Evolutionary conservation across 2,113 vertebrate species (phyloP).

Genomic region (Pao palembangensis): DNA sequence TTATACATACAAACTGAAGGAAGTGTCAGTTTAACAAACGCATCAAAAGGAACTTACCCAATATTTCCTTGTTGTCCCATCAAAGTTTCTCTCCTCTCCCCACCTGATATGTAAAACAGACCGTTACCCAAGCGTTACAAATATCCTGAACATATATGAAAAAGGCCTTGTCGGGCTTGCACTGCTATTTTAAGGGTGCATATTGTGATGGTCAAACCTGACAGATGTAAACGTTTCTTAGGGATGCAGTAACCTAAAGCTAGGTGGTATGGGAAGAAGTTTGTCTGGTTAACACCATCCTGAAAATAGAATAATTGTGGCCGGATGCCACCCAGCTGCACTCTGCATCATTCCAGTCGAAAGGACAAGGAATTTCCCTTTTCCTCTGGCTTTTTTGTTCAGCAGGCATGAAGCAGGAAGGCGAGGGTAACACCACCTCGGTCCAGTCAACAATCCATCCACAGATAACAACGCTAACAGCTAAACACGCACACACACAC

Average conservation of each 20-base stretch:
- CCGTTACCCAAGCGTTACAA: constrained; percentile 4
- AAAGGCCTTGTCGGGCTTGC: constrained; percentile 9
- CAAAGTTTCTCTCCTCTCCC: constrained; percentile 83
- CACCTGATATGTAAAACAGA: constrained; percentile 76
- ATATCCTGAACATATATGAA: not conserved
- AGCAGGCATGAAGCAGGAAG: constrained; percentile 41
- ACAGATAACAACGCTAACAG: constrained; percentile 1
- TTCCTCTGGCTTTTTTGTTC: constrained; percentile 36
- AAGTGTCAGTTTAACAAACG: not conserved
- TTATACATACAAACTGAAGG: not conserved
- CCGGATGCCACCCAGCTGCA: constrained; percentile 12
- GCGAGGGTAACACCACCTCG: constrained; percentile 31
- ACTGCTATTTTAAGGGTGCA: constrained; percentile 11
- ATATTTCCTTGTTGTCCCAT: constrained; percentile 82
- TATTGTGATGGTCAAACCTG: constrained; percentile 1
- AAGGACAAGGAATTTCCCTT: constrained; percentile 50
- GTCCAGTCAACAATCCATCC: not conserved
- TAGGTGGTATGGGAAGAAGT: constrained; percentile 27
- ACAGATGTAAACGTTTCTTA: constrained; percentile 4
- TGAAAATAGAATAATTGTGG: constrained; percentile 46
- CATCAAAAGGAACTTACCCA: constrained; percentile 80
- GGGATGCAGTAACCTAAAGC: constrained; percentile 15
- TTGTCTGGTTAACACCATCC: constrained; percentile 55
- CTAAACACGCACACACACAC: constrained; percentile 6
- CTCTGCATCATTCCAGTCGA: constrained; percentile 33